phyloP scores from a whole-genome alignment of 2,797 vertebrate genomes.

The Leptoclinus maculatus region DNA sequence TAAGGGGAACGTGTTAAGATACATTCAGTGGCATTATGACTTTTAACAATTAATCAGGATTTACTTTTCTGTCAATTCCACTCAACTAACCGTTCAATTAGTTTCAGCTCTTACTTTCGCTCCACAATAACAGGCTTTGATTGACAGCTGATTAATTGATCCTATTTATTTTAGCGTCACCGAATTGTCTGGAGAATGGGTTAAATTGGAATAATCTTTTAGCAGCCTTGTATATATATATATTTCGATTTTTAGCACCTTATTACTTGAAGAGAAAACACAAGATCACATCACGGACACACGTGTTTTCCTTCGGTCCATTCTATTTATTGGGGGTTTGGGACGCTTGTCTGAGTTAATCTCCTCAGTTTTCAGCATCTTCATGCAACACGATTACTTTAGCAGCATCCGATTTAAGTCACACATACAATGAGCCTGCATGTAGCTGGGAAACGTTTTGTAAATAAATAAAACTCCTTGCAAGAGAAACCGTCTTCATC shows the following conservation, averaged over 20 bases:
- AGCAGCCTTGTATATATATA: neutral
- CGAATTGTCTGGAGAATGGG: neutral
- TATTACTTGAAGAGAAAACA: neutral
- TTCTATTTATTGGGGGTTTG: neutral
- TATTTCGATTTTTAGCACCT: neutral
- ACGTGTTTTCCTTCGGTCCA: neutral
- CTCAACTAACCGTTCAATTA: neutral
- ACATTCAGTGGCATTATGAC: neutral
- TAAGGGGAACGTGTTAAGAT: neutral
- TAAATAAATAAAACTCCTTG: conserved; percentile 8
- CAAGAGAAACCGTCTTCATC: conserved; percentile 2
- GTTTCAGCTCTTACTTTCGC: neutral
- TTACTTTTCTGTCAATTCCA: neutral
- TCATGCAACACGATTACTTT: neutral
- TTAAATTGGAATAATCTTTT: neutral
- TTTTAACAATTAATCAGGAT: neutral
- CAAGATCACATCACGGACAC: neutral
- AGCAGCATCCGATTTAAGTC: neutral
- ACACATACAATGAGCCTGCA: neutral
- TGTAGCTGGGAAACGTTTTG: neutral
- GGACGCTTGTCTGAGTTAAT: neutral
- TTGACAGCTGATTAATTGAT: conserved; percentile 8
- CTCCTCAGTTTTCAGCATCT: neutral
- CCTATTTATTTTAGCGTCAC: neutral
- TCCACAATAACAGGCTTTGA: neutral